These are phyloP conservation scores for Magallana nippona DNA, from an alignment of 2,888 invertebrate genomes.

Conservation along the genomic window DNA sequence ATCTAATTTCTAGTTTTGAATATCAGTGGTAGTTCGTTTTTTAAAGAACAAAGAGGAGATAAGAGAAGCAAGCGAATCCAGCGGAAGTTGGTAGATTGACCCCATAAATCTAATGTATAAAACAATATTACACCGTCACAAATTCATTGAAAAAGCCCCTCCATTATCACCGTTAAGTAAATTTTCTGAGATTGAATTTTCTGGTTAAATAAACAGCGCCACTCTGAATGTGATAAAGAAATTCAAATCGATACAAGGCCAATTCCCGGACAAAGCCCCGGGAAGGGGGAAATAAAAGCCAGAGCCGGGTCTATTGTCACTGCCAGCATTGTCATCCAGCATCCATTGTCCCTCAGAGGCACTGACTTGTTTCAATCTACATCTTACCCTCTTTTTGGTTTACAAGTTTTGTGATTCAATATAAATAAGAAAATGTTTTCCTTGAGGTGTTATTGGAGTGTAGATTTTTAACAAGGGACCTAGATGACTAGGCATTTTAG, in stretches of 20 bases:
- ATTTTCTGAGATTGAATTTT: slow-evolving; percentile 22
- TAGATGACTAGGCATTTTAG: too few species aligned
- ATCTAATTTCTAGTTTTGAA: too few species aligned
- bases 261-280: background rate
- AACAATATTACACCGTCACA: slow-evolving; percentile 16
- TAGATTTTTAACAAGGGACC: too few species aligned
- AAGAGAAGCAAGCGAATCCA: background rate
- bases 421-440: too few species aligned
- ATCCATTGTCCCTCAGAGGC: background rate
- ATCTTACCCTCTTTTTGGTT: too few species aligned
- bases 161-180: slow-evolving; percentile 26
- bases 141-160: background rate
- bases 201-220: slow-evolving; percentile 17
- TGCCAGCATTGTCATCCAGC: background rate
- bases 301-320: background rate
- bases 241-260: slow-evolving; percentile 14
- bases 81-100: background rate
- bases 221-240: slow-evolving; percentile 26
- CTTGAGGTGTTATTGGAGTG: too few species aligned
- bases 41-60: background rate
- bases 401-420: background rate
- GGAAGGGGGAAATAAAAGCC: background rate
- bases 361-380: background rate
- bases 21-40: too few species aligned
- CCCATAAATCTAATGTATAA: background rate